Conservation (phyloP, 2,113 vertebrate species). For the Bujurquina vittata region DNA sequence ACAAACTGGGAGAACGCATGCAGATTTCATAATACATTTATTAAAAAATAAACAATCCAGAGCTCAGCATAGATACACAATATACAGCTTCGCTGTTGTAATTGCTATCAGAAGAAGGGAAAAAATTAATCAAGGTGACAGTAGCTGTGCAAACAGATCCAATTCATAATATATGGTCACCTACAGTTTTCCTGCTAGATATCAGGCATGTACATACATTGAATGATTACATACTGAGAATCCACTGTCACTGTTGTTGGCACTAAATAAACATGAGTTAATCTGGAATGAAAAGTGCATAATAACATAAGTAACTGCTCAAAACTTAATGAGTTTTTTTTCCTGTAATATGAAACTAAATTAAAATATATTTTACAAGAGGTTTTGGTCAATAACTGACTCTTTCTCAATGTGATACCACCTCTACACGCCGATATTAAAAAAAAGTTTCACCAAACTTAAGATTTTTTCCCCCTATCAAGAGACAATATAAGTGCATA, state of each 20-base stretch:
- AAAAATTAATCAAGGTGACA: neutral
- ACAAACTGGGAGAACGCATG: constrained; percentile 23
- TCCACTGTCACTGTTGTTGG: neutral
- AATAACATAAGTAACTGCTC: neutral
- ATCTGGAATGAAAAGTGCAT: constrained; percentile 29
- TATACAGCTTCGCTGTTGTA: constrained; percentile 14
- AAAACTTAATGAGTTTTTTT: neutral
- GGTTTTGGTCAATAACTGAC: constrained; percentile 13
- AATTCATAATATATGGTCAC: neutral
- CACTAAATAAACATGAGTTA: constrained; percentile 21
- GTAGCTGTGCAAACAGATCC: constrained; percentile 35
- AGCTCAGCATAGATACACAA: constrained; percentile 38
- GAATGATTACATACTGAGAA: neutral
- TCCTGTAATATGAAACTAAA: constrained; percentile 12
- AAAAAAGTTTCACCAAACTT: constrained; percentile 5
- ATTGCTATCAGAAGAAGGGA: constrained; percentile 7
- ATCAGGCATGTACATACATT: neutral
- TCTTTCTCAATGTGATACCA: neutral
- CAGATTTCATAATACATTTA: constrained; percentile 56
- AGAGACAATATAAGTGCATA: neutral
- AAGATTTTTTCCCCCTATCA: neutral
- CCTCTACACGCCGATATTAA: neutral
- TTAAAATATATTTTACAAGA: constrained; percentile 15
- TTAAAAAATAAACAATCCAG: constrained; percentile 53
- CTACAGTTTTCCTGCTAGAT: constrained; percentile 12